These are phyloP conservation scores for Flabesymbios commensalis DNA, from an alignment of 2,888 invertebrate genomes.

Conservation along the genomic window DNA sequence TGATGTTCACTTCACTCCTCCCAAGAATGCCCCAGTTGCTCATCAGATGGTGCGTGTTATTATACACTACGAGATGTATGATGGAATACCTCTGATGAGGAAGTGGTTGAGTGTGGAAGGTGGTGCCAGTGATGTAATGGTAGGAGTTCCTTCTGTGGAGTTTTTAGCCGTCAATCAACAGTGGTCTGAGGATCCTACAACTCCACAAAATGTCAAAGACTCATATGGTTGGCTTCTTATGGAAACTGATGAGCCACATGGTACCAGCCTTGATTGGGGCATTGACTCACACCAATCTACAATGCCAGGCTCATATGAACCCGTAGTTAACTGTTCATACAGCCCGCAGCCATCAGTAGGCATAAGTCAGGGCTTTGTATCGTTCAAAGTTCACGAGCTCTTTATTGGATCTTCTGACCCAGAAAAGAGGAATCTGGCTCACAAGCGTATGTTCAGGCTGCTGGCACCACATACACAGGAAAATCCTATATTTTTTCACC, in stretches of 20 bases:
- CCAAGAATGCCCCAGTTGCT: constrained; percentile 20
- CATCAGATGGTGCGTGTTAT: constrained; percentile 25
- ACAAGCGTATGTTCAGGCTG: constrained; percentile 21
- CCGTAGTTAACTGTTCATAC: constrained; percentile 29
- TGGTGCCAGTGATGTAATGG: constrained; percentile 1
- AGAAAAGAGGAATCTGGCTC: constrained; percentile 28
- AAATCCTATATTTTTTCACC: constrained; percentile 37
- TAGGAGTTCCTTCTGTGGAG: constrained; percentile 26
- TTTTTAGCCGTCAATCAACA: constrained; percentile 30
- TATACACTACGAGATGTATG: constrained; percentile 36
- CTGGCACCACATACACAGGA: constrained; percentile 37
- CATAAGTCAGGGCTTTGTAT: constrained; percentile 11
- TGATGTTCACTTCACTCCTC: constrained; percentile 21
- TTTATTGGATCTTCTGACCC: constrained; percentile 26
- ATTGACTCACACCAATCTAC: constrained; percentile 17
- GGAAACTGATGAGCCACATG: constrained; percentile 29
- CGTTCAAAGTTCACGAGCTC: constrained; percentile 31
- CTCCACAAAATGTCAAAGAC: too few relatives aligned
- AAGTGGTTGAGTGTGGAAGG: constrained; percentile 29
- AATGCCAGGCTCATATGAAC: constrained; percentile 34
- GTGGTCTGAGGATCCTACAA: constrained; percentile 23
- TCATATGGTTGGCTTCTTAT: constrained; percentile 30
- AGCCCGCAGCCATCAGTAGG: constrained; percentile 5
- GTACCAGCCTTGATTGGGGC: constrained; percentile 24
- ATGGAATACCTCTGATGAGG: constrained; percentile 31